Percentiles rank a stretch among this genome's conserved stretches.
These are phyloP conservation scores for Cheilosia urbana DNA, from an alignment of 2,888 invertebrate genomes.

Conservation along the genomic window DNA sequence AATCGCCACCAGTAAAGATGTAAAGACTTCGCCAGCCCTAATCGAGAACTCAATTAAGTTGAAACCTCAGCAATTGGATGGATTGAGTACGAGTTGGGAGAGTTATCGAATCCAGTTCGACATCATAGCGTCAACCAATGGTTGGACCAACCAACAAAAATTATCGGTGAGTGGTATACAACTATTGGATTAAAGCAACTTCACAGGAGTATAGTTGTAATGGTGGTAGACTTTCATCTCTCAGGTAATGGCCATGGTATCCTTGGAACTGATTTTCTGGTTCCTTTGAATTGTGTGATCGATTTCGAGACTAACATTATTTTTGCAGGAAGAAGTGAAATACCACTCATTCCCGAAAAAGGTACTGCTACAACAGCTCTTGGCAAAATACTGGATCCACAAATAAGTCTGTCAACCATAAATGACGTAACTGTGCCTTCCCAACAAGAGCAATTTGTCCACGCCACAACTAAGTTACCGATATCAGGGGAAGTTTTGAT, in stretches of 20 bases:
- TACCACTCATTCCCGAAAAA: slow-evolving; percentile 2
- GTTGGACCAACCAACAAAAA: background rate
- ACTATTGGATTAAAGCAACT: background rate
- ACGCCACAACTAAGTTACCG: background rate
- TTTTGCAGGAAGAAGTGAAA: slow-evolving; percentile 8
- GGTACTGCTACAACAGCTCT: background rate
- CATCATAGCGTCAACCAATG: background rate
- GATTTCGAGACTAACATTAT: slow-evolving; percentile 1
- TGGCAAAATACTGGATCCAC: background rate
- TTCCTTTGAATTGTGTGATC: background rate
- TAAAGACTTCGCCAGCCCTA: background rate
- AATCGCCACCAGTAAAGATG: background rate
- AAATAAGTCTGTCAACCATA: background rate
- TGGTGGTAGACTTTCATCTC: slow-evolving; percentile 7
- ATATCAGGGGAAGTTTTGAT: slow-evolving; percentile 1
- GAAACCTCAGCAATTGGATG: slow-evolving; percentile 10
- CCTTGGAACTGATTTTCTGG: background rate
- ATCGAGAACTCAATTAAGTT: slow-evolving; percentile 3
- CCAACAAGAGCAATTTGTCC: background rate
- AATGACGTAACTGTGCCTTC: too few species aligned
- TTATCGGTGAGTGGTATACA: background rate
- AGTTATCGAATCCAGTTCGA: slow-evolving; percentile 6
- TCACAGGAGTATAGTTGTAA: background rate
- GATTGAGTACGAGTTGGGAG: background rate
- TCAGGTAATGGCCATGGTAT: slow-evolving; percentile 3